Percentiles rank a stretch among this genome's conserved stretches.
phyloP scores from a whole-genome alignment of 2,888 invertebrate species.

The Enchytraeus crypticus region DNA sequence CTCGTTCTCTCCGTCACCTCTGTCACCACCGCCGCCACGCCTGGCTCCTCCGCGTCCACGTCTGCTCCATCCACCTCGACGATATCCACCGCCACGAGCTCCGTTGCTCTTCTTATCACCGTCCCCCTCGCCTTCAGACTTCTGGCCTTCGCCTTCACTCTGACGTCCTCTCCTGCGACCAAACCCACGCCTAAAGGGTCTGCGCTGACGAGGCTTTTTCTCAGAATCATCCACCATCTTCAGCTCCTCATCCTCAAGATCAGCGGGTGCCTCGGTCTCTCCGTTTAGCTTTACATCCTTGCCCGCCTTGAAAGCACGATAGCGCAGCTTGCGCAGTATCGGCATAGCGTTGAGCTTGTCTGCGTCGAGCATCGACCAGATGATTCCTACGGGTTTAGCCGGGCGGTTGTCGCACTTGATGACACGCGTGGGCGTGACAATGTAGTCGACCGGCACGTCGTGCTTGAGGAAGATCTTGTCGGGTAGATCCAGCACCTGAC shows the following conservation, averaged over 20 bases:
- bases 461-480: slow-evolving; percentile 65
- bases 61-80: slow-evolving; percentile 18
- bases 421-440: slow-evolving; percentile 69
- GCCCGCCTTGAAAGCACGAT: slow-evolving; percentile 36
- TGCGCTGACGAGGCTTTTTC: too few relatives aligned
- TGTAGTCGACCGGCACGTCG: slow-evolving; percentile 76
- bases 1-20: slow-evolving; percentile 16
- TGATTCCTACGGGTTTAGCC: slow-evolving; percentile 64
- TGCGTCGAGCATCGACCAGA: slow-evolving; percentile 65
- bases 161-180: slow-evolving; percentile 17
- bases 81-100: slow-evolving; percentile 14
- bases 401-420: slow-evolving; percentile 55
- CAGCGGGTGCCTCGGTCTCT: slow-evolving; percentile 4
- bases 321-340: slow-evolving; percentile 56
- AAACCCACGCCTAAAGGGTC: too few relatives aligned
- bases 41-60: slow-evolving; percentile 14
- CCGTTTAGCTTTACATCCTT: slow-evolving; percentile 33
- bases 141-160: neutral
- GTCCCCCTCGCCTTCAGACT: slow-evolving; percentile 18
- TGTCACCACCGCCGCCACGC: too few relatives aligned
- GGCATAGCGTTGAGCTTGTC: slow-evolving; percentile 66
- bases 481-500: slow-evolving; percentile 56
- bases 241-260: slow-evolving; percentile 9
- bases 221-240: too few relatives aligned
- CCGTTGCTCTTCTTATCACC: slow-evolving; percentile 18